A percentile compares a stretch with the other conserved stretches of the same genome.
These are phyloP conservation scores for Microcebus jonahi DNA, from an alignment of 2,113 vertebrate species.

Conservation along the genomic window DNA sequence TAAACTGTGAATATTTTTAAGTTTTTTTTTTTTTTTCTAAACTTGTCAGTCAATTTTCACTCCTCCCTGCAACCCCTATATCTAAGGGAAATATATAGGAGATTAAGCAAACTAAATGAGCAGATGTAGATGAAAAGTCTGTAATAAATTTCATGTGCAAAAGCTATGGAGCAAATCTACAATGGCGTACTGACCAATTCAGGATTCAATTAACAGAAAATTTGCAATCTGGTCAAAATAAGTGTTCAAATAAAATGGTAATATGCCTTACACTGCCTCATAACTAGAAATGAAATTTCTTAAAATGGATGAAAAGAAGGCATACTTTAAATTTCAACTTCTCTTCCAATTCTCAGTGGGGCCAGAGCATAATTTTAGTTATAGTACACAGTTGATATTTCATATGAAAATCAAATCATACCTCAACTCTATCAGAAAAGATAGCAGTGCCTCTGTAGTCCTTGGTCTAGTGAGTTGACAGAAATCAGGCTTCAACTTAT, in stretches of 20 bases:
- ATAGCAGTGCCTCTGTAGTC: not conserved
- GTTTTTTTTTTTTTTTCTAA: constrained; percentile 19
- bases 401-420: not conserved
- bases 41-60: not conserved
- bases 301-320: not conserved
- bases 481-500: not conserved
- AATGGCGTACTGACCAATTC: constrained; percentile 64
- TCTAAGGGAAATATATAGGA: constrained; percentile 60
- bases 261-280: constrained; percentile 15
- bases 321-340: constrained; percentile 39
- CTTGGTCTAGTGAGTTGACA: not conserved
- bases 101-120: constrained; percentile 70
- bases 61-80: not conserved
- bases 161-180: constrained; percentile 65
- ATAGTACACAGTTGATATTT: not conserved
- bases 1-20: constrained; percentile 47
- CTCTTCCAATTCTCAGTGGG: not conserved
- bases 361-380: not conserved
- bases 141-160: constrained; percentile 69
- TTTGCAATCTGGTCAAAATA: constrained; percentile 78
- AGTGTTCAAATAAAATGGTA: constrained; percentile 61
- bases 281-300: constrained; percentile 39
- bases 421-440: not conserved
- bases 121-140: constrained; percentile 78
- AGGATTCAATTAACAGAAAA: constrained; percentile 75